These are phyloP conservation scores for Melitaea athalia DNA, from an alignment of 2,888 invertebrate genomes.

Conservation along the genomic window DNA sequence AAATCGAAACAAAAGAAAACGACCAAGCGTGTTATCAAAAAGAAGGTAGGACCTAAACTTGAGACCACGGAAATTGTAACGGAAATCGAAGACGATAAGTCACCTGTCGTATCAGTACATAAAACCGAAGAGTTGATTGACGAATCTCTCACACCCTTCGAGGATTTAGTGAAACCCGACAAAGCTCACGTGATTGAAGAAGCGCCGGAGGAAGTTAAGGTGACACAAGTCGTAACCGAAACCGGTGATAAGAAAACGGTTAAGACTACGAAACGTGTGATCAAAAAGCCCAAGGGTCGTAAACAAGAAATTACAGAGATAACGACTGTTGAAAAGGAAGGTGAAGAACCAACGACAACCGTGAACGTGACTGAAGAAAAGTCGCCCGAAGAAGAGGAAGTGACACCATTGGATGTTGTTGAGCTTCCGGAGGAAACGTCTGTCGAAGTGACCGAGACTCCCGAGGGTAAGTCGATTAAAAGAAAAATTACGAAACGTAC, in stretches of 20 bases:
- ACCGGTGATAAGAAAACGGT: constrained; percentile 6
- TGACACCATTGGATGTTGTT: constrained; percentile 38
- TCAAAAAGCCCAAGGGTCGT: constrained; percentile 9
- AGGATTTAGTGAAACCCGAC: constrained; percentile 29
- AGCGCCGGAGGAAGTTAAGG: constrained; percentile 15
- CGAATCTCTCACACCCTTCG: constrained; percentile 43
- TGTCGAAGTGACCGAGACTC: constrained; percentile 22
- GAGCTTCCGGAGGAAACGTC: constrained; percentile 49
- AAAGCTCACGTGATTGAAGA: constrained; percentile 21
- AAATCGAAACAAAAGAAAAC: constrained; percentile 50
- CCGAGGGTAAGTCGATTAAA: constrained; percentile 52
- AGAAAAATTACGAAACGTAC: constrained; percentile 43
- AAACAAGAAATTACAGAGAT: constrained; percentile 17
- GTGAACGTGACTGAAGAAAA: constrained; percentile 28
- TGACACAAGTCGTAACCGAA: constrained; percentile 37
- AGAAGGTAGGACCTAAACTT: background rate
- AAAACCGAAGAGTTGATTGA: constrained; percentile 37
- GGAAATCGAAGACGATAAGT: constrained; percentile 1
- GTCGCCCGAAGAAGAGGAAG: constrained; percentile 50
- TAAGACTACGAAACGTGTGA: constrained; percentile 7
- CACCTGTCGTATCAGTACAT: constrained; percentile 43
- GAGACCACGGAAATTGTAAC: constrained; percentile 9
- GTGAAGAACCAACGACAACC: constrained; percentile 46
- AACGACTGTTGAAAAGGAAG: constrained; percentile 6
- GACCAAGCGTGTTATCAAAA: constrained; percentile 30